These are phyloP conservation scores for Bolborhynchus lineola DNA, from an alignment of 2,113 vertebrate genomes.

Conservation along the genomic window DNA sequence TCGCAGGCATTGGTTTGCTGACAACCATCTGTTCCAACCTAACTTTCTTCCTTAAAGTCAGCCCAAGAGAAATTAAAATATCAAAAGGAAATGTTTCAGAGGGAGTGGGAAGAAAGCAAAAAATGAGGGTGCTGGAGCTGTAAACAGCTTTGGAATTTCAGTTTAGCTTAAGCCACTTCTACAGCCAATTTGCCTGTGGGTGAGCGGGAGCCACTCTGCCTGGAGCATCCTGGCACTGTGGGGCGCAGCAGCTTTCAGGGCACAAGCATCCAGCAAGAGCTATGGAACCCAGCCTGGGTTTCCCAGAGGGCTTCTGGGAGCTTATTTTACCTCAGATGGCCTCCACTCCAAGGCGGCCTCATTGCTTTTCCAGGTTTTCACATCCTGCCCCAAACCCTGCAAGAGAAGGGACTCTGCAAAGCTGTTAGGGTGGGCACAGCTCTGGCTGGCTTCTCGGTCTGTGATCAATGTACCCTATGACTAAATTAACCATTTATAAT, in stretches of 20 bases:
- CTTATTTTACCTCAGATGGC: rapidly evolving
- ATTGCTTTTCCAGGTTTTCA: neutral
- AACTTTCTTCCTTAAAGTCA: conserved; percentile 40
- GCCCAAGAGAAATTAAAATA: conserved; percentile 70
- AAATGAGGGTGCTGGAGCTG: neutral
- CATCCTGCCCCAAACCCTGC: rapidly evolving
- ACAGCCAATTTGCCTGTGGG: neutral
- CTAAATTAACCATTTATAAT: neutral
- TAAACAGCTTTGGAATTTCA: conserved; percentile 8
- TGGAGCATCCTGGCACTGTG: rapidly evolving
- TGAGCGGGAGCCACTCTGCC: neutral
- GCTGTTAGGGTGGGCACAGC: rapidly evolving
- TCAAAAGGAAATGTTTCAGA: conserved; percentile 62
- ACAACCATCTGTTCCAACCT: conserved; percentile 72
- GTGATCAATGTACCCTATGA: neutral
- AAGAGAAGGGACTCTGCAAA: rapidly evolving
- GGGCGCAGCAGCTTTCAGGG: neutral
- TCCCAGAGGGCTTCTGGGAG: too few relatives aligned
- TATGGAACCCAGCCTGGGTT: rapidly evolving
- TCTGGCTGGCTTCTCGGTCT: neutral
- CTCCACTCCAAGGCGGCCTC: neutral
- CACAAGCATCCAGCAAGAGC: rapidly evolving
- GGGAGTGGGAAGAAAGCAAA: neutral
- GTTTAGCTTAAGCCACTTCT: neutral
- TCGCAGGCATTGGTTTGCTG: conserved; percentile 59